These are phyloP conservation scores for Euleptes europaea DNA, from an alignment of 2,113 vertebrate species.

Conservation along the genomic window DNA sequence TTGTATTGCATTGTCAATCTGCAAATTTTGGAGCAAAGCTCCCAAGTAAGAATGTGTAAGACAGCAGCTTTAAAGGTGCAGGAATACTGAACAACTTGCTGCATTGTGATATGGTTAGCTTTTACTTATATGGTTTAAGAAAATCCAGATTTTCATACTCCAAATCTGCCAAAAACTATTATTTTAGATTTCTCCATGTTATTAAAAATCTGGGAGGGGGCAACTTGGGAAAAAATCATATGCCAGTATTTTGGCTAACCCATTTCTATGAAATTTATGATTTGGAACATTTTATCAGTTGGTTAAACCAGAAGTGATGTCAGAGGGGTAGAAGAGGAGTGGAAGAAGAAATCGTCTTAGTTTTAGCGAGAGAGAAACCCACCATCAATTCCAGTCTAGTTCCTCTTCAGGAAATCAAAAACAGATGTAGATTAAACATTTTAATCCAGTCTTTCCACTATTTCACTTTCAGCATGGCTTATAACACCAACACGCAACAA, in stretches of 20 bases:
- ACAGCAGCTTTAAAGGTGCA: neutral
- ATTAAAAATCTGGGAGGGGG: neutral
- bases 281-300: neutral
- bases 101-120: neutral
- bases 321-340: neutral
- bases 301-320: neutral
- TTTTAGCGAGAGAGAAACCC: no score
- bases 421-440: neutral
- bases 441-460: no score
- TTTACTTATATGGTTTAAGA: neutral
- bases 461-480: no score
- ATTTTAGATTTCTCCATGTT: neutral
- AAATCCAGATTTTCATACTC: neutral
- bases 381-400: neutral
- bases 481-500: no score
- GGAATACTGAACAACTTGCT: neutral
- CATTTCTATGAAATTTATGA: neutral
- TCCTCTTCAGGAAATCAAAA: neutral
- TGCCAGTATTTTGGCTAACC: neutral
- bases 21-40: neutral
- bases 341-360: neutral
- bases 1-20: neutral
- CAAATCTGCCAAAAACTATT: neutral
- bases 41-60: neutral
- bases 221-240: neutral